phyloP scores from a whole-genome alignment of 1,140 invertebrate genomes.

The Drosophila subpulchrella region DNA sequence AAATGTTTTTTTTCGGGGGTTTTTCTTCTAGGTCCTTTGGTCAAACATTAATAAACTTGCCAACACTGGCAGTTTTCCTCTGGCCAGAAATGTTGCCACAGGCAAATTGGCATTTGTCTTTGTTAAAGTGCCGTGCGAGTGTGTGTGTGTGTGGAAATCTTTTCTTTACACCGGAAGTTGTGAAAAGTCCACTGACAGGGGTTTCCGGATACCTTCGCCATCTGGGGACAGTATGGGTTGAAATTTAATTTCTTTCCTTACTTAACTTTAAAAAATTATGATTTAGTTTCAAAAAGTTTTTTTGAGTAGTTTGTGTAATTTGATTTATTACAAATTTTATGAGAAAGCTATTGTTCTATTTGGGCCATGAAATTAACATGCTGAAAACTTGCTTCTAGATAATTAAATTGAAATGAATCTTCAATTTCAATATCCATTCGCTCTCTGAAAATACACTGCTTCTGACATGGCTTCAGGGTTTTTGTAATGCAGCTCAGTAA shows the following conservation, averaged over 20 bases:
- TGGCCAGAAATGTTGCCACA: conserved; percentile 33
- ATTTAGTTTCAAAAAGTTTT: no score
- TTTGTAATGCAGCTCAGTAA: conserved; percentile 52
- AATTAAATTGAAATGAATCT: no score
- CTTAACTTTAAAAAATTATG: neutral
- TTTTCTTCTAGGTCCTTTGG: conserved; percentile 26
- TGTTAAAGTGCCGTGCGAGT: conserved; percentile 37
- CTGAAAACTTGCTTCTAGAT: no score
- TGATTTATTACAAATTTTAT: no score
- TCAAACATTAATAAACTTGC: conserved; percentile 68
- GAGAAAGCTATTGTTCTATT: no score
- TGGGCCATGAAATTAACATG: no score
- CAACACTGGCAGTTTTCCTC: conserved; percentile 2
- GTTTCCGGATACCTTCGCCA: neutral
- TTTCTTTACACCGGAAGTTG: conserved; percentile 13
- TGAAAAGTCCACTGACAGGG: neutral
- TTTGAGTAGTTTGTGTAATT: no score
- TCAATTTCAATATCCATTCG: no score
- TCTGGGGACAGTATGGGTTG: neutral
- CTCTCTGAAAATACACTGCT: neutral
- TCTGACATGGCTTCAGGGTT: conserved; percentile 14
- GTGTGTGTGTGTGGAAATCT: conserved; percentile 10
- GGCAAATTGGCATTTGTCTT: conserved; percentile 72
- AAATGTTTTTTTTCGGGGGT: conserved; percentile 28
- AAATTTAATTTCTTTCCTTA: neutral